These are phyloP conservation scores for Sminthurinus aureus DNA, from an alignment of 2,888 invertebrate species.

Conservation along the genomic window DNA sequence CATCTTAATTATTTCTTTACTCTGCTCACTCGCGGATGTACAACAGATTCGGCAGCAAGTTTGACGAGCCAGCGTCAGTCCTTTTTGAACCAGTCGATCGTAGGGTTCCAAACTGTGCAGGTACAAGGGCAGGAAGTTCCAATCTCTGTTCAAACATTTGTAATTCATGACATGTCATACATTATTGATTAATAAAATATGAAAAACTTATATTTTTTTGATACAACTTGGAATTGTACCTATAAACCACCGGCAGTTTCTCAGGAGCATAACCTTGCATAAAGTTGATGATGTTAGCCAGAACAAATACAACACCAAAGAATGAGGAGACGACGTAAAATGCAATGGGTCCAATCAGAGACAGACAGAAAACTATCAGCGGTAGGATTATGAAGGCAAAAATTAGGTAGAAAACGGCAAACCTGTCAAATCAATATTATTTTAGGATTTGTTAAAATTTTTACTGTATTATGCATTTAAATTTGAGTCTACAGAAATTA, in stretches of 20 bases:
- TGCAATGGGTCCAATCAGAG: conserved; percentile 62
- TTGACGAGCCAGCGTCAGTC: conserved; percentile 8
- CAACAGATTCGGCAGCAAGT: conserved; percentile 33
- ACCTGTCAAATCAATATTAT: conserved; percentile 61
- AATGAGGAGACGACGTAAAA: conserved; percentile 62
- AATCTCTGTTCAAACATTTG: conserved; percentile 61
- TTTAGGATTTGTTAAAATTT: neutral
- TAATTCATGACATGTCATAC: too few species aligned
- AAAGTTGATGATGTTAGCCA: conserved; percentile 62
- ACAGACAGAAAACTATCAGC: conserved; percentile 62
- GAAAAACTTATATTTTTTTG: too few species aligned
- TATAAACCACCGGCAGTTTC: conserved; percentile 61
- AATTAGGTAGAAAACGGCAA: conserved; percentile 65
- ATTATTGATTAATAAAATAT: too few species aligned
- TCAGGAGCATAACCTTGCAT: conserved; percentile 62
- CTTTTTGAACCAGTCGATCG: conserved; percentile 61
- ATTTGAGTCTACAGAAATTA: conserved; percentile 65
- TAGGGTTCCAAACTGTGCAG: conserved; percentile 64
- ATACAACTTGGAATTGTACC: too few species aligned
- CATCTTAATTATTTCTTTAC: conserved; percentile 47
- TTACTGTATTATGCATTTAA: conserved; percentile 37
- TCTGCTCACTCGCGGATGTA: conserved; percentile 35
- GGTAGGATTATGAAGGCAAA: conserved; percentile 63
- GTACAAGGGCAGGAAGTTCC: conserved; percentile 64
- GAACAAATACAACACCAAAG: conserved; percentile 59